Evolutionary conservation across 2,113 vertebrate genomes (phyloP).

Genomic region (Progne subis): DNA sequence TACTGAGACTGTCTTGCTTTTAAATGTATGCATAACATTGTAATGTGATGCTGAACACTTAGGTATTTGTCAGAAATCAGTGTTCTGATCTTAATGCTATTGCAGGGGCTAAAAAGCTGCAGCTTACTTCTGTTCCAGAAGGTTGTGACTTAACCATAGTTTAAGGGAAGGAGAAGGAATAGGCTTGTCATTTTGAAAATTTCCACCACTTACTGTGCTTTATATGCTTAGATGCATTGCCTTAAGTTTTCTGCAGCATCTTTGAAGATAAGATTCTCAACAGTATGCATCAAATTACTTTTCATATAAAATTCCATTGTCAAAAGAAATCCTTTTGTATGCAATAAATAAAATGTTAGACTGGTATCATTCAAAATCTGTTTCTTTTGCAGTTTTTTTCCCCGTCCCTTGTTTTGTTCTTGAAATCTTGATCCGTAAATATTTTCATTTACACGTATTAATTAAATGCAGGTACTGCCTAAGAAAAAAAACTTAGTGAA

Average conservation of each 20-base stretch:
- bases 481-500: neutral
- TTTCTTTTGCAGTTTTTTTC: neutral
- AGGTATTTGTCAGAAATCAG: conserved; percentile 39
- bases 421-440: neutral
- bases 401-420: neutral
- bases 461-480: neutral
- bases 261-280: conserved; percentile 55
- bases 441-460: rapidly evolving
- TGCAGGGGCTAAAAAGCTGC: conserved; percentile 45
- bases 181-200: conserved; percentile 36
- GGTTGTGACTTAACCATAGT: neutral
- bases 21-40: conserved; percentile 46
- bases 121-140: conserved; percentile 10
- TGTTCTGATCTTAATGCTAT: conserved; percentile 42
- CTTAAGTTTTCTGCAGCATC: conserved; percentile 67
- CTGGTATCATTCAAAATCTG: conserved; percentile 26
- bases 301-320: conserved; percentile 64
- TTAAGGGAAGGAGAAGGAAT: conserved; percentile 37
- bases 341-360: conserved; percentile 71
- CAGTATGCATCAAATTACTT: conserved; percentile 64
- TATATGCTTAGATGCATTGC: conserved; percentile 69
- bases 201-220: conserved; percentile 65
- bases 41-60: conserved; percentile 57
- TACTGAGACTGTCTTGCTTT: conserved; percentile 65
- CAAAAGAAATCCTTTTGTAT: conserved; percentile 68